phyloP scores from a whole-genome alignment of 2,888 invertebrate species.

The Rhagonycha lutea region DNA sequence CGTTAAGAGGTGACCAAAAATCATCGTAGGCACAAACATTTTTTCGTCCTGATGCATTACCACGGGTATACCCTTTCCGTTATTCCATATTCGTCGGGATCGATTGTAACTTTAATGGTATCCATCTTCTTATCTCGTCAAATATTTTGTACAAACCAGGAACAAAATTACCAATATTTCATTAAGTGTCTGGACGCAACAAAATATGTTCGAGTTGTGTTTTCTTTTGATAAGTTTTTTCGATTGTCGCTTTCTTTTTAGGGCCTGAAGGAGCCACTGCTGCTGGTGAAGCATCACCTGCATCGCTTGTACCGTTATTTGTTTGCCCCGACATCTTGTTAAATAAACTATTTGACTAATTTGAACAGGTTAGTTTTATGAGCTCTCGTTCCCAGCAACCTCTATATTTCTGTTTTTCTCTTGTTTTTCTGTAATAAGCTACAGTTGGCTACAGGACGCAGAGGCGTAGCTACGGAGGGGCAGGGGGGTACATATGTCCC shows the following conservation, averaged over 20 bases:
- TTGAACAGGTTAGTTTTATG: no score
- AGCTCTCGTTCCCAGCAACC: no score
- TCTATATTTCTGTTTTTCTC: no score
- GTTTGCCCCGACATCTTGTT: not conserved
- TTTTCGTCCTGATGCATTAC: slow-evolving; percentile 97
- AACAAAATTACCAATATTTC: slow-evolving; percentile 99
- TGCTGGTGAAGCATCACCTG: not conserved
- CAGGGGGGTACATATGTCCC: no score
- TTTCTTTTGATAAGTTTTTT: slow-evolving; percentile 98
- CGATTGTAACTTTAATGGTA: slow-evolving; percentile 88
- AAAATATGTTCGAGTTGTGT: slow-evolving; percentile 97
- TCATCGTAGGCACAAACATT: slow-evolving; percentile 99
- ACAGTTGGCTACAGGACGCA: no score
- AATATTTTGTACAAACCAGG: no score
- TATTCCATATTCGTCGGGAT: slow-evolving; percentile 90
- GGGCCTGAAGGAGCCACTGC: not conserved
- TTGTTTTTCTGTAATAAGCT: no score
- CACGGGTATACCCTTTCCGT: slow-evolving; percentile 97
- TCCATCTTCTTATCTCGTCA: slow-evolving; percentile 90
- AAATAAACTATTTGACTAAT: no score
- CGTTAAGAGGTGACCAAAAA: slow-evolving; percentile 96
- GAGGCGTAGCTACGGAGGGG: no score
- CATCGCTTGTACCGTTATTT: not conserved
- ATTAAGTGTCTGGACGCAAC: slow-evolving; percentile 96
- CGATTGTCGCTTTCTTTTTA: slow-evolving; percentile 72